These are phyloP conservation scores for Poeciliopsis turrubarensis DNA, from an alignment of 2,113 vertebrate species.

Conservation along the genomic window DNA sequence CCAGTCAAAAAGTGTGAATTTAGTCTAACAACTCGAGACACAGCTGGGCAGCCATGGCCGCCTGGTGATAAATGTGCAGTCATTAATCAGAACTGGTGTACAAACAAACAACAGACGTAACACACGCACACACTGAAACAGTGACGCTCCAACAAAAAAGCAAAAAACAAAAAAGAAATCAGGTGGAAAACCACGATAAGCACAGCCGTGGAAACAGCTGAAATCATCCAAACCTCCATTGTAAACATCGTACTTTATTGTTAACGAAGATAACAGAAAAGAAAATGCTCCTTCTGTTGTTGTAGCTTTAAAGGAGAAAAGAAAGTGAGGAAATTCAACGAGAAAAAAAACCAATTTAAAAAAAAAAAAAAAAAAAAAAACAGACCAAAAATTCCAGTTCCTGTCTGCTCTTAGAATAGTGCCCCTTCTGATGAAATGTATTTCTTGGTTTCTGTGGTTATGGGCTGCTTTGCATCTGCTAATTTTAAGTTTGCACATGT, in stretches of 20 bases:
- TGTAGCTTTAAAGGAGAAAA: neutral
- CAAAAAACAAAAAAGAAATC: neutral
- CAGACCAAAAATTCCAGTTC: no score
- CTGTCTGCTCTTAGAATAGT: neutral
- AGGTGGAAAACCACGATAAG: conserved; percentile 18
- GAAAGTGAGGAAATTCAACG: neutral
- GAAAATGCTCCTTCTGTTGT: neutral
- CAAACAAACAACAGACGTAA: conserved; percentile 21
- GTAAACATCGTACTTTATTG: neutral
- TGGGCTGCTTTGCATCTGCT: neutral
- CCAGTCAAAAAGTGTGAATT: conserved; percentile 23
- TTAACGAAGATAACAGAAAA: conserved; percentile 18
- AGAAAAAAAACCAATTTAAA: conserved; percentile 3
- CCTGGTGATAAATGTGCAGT: conserved; percentile 37
- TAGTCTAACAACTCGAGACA: conserved; percentile 46
- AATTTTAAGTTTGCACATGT: no score
- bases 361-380: no score
- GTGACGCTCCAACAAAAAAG: neutral
- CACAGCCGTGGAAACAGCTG: neutral
- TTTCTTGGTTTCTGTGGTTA: neutral
- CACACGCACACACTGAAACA: neutral
- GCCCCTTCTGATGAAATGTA: neutral
- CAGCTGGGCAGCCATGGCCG: neutral
- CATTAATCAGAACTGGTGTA: conserved; percentile 28
- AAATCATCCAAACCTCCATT: conserved; percentile 2